Base-by-base conservation (phyloP, 2,888 invertebrate genomes). In the Yponomeuta malinellus region DNA sequence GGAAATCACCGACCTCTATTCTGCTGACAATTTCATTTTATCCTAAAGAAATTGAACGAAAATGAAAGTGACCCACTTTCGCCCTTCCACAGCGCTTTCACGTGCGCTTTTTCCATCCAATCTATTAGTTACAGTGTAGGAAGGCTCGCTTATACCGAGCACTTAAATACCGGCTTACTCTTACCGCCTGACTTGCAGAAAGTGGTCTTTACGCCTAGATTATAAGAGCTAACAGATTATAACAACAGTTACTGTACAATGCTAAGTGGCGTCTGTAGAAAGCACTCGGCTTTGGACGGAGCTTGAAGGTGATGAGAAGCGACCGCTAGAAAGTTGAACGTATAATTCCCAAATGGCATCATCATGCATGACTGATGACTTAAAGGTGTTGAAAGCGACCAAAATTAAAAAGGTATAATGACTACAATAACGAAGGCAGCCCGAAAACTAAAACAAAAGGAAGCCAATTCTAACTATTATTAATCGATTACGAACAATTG, bases 1-100 rank as follows among this genome's bases (percentile, higher is more conserved):
- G 52, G 52, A 59, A 15, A 59, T 15, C 15, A 15, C 52, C 52
- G 52, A 15, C 52, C 52, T 59, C 52, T 59, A 59, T 12, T 59
- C 52, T 59, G 15, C 52, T 59, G 52, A 59, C 15, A 59, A 59
- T 12, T 59, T 59, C 12, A 59, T 59, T 52, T 59, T 59, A 59
- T 59, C 52, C 52, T 59, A 91, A 90, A 90, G 90, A 89, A 90
- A 90, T 90, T 87, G 86, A 90, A 90, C 87, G 92, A 92, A 89
- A 92, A 90, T 88, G 92, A 91, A 91, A 92, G 91, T 92, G 90
- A 80, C 91, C 91, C 76, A 90, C 87, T 84, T 91, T 75, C 80
- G 81, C 76, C 78, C 82, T 67, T 63, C 70, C 79, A 79, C 81
- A 76, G 78, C 72, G 75, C 77, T 78, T 77, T 78, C 78, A 73